Conservation (phyloP, 2,113 vertebrate species). For the Zapornia atra region DNA sequence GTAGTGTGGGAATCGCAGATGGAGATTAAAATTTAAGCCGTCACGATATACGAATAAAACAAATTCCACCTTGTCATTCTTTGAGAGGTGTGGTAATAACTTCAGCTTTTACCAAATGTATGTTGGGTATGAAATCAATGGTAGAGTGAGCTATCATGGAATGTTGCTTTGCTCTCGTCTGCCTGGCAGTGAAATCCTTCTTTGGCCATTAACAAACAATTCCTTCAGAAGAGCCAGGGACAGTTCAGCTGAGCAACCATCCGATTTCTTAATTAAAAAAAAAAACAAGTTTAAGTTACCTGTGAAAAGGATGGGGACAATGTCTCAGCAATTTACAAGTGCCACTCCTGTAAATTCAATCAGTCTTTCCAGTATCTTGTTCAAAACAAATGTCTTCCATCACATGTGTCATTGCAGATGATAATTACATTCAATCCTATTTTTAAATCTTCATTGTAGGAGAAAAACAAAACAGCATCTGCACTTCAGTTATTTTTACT, state of each 20-base stretch:
- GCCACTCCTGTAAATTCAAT: background rate
- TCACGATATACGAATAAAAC: background rate
- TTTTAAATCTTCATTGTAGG: conserved; percentile 3
- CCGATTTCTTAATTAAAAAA: background rate
- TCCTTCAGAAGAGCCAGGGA: background rate
- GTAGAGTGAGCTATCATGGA: background rate
- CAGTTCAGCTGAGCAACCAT: background rate
- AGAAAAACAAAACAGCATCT: conserved; percentile 33
- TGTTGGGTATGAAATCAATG: background rate
- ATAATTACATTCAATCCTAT: conserved; percentile 2
- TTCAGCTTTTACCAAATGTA: fast-evolving
- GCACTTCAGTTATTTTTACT: background rate
- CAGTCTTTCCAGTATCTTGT: background rate
- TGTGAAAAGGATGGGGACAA: background rate
- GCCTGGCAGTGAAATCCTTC: background rate
- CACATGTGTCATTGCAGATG: background rate
- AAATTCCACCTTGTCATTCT: background rate
- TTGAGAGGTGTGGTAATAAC: background rate
- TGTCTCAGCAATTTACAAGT: background rate
- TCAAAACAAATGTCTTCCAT: background rate
- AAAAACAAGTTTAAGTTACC: background rate
- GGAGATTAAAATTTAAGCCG: background rate
- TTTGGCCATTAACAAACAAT: background rate
- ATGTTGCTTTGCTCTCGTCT: background rate
- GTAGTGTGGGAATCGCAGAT: fast-evolving